phyloP scores from a whole-genome alignment of 1,140 invertebrate genomes.

The Drosophila triauraria region DNA sequence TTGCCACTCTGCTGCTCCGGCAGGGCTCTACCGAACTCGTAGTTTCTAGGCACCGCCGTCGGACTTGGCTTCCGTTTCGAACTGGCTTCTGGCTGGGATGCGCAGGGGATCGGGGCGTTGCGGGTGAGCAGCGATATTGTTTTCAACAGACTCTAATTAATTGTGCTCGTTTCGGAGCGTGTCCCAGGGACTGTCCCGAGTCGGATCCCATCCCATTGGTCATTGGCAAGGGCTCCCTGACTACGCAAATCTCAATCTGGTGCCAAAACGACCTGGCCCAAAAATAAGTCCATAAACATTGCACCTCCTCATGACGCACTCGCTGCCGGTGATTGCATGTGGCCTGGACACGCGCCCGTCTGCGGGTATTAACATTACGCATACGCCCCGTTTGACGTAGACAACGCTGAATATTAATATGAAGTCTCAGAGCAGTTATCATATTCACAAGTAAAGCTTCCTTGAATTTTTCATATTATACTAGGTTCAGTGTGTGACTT shows the following conservation, averaged over 20 bases:
- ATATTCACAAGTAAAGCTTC: constrained; percentile 15
- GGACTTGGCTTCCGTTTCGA: constrained; percentile 52
- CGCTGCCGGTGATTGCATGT: constrained; percentile 37
- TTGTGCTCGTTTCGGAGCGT: constrained; percentile 74
- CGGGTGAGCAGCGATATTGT: constrained; percentile 49
- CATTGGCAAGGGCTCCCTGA: constrained; percentile 19
- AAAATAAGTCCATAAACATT: constrained; percentile 74
- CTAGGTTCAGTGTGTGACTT: neutral
- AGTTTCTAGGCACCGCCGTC: constrained; percentile 51
- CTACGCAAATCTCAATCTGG: constrained; percentile 71
- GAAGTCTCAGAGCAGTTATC: neutral
- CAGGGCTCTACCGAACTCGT: constrained; percentile 8
- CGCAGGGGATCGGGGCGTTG: neutral
- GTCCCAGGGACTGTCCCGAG: constrained; percentile 44
- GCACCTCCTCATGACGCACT: constrained; percentile 60
- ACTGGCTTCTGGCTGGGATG: neutral
- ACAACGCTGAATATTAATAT: constrained; percentile 8
- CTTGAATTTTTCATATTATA: neutral
- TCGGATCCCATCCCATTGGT: constrained; percentile 17
- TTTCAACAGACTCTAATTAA: constrained; percentile 81
- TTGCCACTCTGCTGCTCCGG: constrained; percentile 45
- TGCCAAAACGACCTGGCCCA: constrained; percentile 36
- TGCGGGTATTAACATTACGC: constrained; percentile 47
- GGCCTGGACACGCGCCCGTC: constrained; percentile 57
- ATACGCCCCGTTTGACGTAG: constrained; percentile 54